These are phyloP conservation scores for Mormyrops boulengeri DNA, from an alignment of 2,797 vertebrate genomes.

Conservation along the genomic window DNA sequence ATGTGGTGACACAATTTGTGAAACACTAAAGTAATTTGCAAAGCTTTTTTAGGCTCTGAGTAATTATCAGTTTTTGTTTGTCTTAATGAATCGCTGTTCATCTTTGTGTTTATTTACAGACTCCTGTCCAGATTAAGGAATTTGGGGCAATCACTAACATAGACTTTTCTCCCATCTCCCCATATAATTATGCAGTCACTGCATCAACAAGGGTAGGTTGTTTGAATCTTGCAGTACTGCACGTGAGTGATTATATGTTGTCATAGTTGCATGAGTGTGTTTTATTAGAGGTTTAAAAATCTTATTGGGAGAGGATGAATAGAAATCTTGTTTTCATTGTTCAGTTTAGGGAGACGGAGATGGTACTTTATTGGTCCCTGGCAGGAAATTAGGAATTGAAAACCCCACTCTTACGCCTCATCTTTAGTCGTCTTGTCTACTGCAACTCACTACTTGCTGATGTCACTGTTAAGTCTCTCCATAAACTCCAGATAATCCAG, in stretches of 20 bases:
- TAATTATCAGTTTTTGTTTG: slow-evolving; percentile 13
- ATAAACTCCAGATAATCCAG: not conserved
- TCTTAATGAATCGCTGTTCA: slow-evolving; percentile 24
- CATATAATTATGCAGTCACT: slow-evolving; percentile 87
- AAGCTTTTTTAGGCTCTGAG: slow-evolving; percentile 3
- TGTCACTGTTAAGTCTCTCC: not conserved
- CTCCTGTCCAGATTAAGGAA: slow-evolving; percentile 70
- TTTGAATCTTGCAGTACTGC: not conserved
- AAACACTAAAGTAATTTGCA: not conserved
- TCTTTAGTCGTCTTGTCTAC: not conserved
- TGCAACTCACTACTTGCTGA: not conserved
- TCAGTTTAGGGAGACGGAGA: not conserved
- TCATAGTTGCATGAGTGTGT: not conserved
- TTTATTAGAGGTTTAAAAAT: not conserved
- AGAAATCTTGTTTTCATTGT: not conserved
- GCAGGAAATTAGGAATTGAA: not conserved
- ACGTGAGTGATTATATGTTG: not conserved
- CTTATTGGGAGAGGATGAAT: not conserved
- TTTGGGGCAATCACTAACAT: slow-evolving; percentile 83
- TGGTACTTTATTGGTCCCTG: not conserved
- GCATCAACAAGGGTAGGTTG: slow-evolving; percentile 84
- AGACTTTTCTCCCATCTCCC: slow-evolving; percentile 76
- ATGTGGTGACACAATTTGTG: too few species aligned
- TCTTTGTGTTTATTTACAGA: slow-evolving; percentile 36
- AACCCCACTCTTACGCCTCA: not conserved